phyloP scores from a whole-genome alignment of 2,113 vertebrate genomes.

The Rhegmatorhina hoffmannsi region DNA sequence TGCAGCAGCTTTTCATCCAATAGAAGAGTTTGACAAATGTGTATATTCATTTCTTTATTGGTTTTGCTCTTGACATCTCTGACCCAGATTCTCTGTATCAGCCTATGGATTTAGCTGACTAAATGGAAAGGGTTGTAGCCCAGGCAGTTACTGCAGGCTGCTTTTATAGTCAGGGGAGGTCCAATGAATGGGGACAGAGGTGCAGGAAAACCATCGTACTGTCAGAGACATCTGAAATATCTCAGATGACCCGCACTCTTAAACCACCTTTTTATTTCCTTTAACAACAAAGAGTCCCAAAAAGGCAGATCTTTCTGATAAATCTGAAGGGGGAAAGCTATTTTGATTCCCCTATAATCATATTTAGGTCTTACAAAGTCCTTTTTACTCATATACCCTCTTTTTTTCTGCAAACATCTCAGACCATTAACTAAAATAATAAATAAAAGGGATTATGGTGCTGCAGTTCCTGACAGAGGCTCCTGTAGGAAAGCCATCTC shows the following conservation, averaged over 20 bases:
- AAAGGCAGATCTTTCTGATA: not conserved
- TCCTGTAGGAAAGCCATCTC: not conserved
- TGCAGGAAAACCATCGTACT: fast-evolving
- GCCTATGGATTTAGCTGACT: not conserved
- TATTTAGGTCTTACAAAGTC: not conserved
- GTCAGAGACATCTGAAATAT: not conserved
- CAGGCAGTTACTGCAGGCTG: not conserved
- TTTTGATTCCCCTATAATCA: not conserved
- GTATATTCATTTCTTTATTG: not conserved
- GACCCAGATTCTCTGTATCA: not conserved
- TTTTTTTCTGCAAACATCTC: not conserved
- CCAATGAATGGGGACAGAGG: not conserved
- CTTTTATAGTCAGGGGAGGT: not conserved
- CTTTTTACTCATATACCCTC: not conserved
- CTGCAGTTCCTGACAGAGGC: not conserved
- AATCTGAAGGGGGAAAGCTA: not conserved
- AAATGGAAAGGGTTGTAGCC: not conserved
- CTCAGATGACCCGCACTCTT: not conserved
- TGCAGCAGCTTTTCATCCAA: not conserved
- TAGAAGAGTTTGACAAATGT: not conserved
- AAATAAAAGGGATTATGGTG: not conserved
- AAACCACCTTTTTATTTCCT: not conserved
- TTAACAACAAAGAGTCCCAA: not conserved
- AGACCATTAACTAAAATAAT: not conserved
- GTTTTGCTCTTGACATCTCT: not conserved